Evolutionary conservation across 2,113 vertebrate genomes (phyloP).

Genomic region (Zosterops japonicus): DNA sequence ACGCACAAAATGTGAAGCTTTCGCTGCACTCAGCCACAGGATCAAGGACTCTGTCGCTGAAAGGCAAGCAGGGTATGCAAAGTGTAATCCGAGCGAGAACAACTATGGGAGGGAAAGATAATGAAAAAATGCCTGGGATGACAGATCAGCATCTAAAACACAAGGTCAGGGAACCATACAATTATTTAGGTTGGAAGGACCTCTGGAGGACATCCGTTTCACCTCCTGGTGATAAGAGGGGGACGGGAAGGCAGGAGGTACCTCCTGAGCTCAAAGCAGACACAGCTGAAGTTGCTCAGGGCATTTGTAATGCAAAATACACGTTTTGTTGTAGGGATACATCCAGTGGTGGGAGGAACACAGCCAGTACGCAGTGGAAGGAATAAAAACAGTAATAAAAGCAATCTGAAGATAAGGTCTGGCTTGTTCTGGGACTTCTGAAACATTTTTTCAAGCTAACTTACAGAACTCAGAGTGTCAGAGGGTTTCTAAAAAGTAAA

Average conservation of each 20-base stretch:
- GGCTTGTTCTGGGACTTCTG: neutral
- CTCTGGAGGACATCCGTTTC: conserved; percentile 39
- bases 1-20: neutral
- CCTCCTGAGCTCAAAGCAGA: neutral
- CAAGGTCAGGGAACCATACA: neutral
- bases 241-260: neutral
- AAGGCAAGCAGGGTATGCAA: neutral
- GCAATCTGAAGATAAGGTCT: neutral
- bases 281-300: neutral
- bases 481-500: neutral
- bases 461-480: neutral
- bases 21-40: neutral
- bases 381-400: neutral
- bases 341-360: neutral
- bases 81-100: neutral
- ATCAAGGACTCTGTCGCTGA: neutral
- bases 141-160: neutral
- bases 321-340: neutral
- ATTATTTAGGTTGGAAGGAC: conserved; percentile 46
- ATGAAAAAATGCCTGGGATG: neutral
- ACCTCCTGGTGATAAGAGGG: neutral
- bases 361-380: neutral
- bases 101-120: neutral
- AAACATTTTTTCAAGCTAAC: neutral
- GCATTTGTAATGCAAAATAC: neutral